phyloP scores from a whole-genome alignment of 23 tunicate species.

The Diplosoma virens region DNA sequence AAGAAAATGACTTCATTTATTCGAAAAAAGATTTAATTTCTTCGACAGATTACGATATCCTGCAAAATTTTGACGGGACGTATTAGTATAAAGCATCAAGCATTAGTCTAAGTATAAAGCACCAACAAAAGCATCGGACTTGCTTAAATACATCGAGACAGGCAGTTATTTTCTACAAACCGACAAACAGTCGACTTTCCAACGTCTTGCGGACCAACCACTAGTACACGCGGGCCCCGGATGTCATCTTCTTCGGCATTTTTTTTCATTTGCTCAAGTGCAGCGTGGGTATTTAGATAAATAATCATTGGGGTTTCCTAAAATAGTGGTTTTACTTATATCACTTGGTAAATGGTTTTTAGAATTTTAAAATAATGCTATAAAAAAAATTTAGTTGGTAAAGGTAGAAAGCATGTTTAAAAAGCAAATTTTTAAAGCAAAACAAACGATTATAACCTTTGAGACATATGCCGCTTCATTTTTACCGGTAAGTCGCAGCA shows the following conservation, averaged over 20 bases:
- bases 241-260: conserved; percentile 60
- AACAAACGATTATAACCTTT: conserved; percentile 54
- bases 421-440: too few species aligned
- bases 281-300: conserved; percentile 84
- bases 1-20: too few species aligned
- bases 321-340: too few species aligned
- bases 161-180: conserved; percentile 9
- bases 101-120: too few species aligned
- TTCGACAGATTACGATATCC: not conserved
- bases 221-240: conserved; percentile 78
- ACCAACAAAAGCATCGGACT: too few species aligned
- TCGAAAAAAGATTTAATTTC: not conserved
- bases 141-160: too few species aligned
- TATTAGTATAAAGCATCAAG: too few species aligned
- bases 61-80: too few species aligned
- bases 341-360: too few species aligned
- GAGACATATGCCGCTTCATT: conserved; percentile 88
- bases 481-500: conserved; percentile 72
- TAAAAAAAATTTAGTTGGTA: too few species aligned
- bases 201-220: conserved; percentile 91
- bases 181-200: conserved; percentile 80
- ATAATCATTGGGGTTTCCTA: conserved; percentile 94
- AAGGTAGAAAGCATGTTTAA: too few species aligned
- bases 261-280: conserved; percentile 71
- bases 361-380: too few species aligned